Evolutionary conservation across 2,797 vertebrate species (phyloP), one percentile per base, ranked within the genome.

Genomic region (Rhynchonycteris naso): DNA sequence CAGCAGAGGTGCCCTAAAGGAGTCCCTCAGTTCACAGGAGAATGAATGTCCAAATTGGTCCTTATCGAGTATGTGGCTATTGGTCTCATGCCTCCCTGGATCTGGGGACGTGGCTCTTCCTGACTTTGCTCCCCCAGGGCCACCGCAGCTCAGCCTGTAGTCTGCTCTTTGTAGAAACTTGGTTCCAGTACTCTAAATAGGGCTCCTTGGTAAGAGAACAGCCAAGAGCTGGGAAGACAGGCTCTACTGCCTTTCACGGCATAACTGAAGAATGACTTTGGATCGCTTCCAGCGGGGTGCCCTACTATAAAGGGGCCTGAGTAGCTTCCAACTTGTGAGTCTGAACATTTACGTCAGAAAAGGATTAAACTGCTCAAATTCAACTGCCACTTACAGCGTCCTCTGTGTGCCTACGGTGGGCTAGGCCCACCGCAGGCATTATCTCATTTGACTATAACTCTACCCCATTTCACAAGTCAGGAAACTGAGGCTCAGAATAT

Each of bases 171-270:
- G 78, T 26, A 0, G 74, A 93, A 89, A 75, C 69, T 78, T 69
- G 68, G 87, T 78, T 93, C 82, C n/a, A 8, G 35, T 4, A 22
- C 30, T 88, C 89, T 81, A 86, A 96, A 65, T 47, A 87, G 81
- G 88, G 59, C 13, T 19, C 26, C 16, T 26, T 78, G 66, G 68
- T 59, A 52, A 68, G 68, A 22, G 50, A 88, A 68, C 26, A 82
- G 74, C 3, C 0, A 0, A 24, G 56, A 54, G 71, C 18, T 38
- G 47, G 84, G 75, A 94, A 93, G 61, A 56, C 59, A 83, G 33
- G 43, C 28, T 65, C 81, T 52, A 54, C 24, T 95, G 88, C 78
- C 80, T 90, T 91, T 66, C 22, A 76, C 30, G 50, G 47, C n/a
- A 5, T 11, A 47, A 33, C 66, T 72, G 50, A 66, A 92, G 91